phyloP scores from a whole-genome alignment of 2,888 invertebrate species.

The Gymnoscelis rufifasciata region DNA sequence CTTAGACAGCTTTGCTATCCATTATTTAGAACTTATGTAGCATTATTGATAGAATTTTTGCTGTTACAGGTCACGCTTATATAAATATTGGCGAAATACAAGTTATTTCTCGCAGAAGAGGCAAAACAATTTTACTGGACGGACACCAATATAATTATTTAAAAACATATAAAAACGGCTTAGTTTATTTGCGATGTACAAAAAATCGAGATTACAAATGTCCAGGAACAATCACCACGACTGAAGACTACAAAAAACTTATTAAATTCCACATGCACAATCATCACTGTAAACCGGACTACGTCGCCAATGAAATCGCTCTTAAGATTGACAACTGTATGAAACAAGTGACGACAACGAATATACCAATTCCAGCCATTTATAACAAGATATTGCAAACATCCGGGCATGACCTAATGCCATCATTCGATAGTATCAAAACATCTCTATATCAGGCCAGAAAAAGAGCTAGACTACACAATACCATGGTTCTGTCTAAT shows the following conservation, averaged over 20 bases:
- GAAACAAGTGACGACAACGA: background rate
- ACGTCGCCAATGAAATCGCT: constrained; percentile 4
- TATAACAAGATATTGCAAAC: background rate
- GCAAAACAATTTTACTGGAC: background rate
- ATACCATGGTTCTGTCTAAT: too few species aligned
- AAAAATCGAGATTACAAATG: background rate
- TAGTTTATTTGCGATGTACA: background rate
- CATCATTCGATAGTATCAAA: background rate
- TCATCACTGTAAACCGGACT: background rate
- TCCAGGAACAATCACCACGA: background rate
- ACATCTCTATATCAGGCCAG: background rate
- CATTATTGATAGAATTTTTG: too few species aligned
- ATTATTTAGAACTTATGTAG: too few species aligned
- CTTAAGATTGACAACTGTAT: constrained; percentile 1
- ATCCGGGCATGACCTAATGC: background rate
- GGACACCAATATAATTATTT: background rate
- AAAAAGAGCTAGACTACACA: background rate
- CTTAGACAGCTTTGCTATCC: too few species aligned
- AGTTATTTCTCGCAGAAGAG: background rate
- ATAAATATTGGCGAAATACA: background rate
- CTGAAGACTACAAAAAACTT: background rate
- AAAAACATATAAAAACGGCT: background rate
- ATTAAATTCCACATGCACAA: background rate
- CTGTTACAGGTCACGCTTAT: too few species aligned
- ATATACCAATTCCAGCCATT: background rate